phyloP scores from a whole-genome alignment of 2,888 invertebrate genomes.

The Diarsia rubi region DNA sequence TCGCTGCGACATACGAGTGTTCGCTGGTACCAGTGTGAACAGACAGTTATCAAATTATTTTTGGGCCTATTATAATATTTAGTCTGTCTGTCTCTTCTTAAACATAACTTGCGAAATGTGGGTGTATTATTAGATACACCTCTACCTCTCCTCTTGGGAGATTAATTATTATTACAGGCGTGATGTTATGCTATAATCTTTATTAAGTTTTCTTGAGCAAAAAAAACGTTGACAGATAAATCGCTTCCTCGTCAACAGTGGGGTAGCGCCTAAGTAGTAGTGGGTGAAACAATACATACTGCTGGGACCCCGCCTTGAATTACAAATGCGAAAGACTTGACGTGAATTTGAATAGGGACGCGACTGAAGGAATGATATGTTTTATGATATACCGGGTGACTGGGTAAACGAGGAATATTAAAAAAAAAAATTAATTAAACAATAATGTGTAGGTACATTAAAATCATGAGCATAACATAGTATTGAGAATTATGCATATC shows the following conservation, averaged over 20 bases:
- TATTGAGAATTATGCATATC: no score
- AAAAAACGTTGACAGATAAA: neutral
- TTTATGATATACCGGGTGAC: conserved; percentile 33
- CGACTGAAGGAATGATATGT: conserved; percentile 51
- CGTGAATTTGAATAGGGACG: conserved; percentile 87
- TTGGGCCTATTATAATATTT: no score
- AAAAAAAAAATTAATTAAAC: no score
- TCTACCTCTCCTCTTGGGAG: neutral
- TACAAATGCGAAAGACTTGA: conserved; percentile 88
- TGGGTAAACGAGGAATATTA: conserved; percentile 15
- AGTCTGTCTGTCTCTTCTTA: no score
- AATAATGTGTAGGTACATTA: no score
- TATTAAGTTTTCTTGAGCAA: neutral
- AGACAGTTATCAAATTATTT: no score
- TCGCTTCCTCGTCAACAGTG: neutral
- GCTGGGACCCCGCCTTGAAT: conserved; percentile 86
- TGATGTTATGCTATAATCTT: neutral
- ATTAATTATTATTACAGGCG: neutral
- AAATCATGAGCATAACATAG: no score
- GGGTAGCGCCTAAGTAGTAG: conserved; percentile 65
- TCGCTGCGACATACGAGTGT: no score
- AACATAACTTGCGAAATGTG: neutral
- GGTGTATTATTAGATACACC: neutral
- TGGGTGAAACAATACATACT: conserved; percentile 88
- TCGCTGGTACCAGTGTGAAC: no score